Evolutionary conservation across 2,888 invertebrate species (phyloP).

Genomic region (Leuctra nigra): DNA sequence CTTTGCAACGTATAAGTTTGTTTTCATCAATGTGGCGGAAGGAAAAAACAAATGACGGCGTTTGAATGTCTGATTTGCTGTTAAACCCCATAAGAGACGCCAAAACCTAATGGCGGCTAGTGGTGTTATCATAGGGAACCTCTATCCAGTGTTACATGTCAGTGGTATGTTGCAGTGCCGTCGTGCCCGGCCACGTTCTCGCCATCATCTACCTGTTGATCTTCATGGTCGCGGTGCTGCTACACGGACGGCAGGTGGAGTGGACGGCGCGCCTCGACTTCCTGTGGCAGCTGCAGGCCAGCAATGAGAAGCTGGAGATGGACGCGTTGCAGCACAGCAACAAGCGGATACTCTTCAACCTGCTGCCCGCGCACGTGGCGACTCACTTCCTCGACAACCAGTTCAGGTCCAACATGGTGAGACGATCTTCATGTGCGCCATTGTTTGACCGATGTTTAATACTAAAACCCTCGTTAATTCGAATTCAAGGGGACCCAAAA

Average conservation of each 20-base stretch:
- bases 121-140: conserved; percentile 41
- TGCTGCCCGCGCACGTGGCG: conserved; percentile 86
- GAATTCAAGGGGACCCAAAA: too few relatives aligned
- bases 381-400: conserved; percentile 87
- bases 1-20: too few relatives aligned
- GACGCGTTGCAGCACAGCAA: conserved; percentile 87
- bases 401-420: conserved; percentile 79
- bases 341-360: conserved; percentile 79
- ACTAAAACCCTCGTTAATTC: too few relatives aligned
- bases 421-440: too few relatives aligned
- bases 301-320: conserved; percentile 89
- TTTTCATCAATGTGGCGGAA: too few relatives aligned
- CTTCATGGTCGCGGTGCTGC: conserved; percentile 72
- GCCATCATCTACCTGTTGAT: conserved; percentile 74
- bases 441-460: too few relatives aligned
- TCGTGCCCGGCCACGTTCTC: conserved; percentile 71
- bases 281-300: conserved; percentile 70
- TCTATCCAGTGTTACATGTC: not conserved
- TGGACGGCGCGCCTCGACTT: conserved; percentile 81
- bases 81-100: too few relatives aligned
- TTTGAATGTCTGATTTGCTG: too few relatives aligned
- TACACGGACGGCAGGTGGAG: conserved; percentile 75
- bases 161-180: conserved; percentile 44
- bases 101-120: too few relatives aligned
- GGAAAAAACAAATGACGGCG: too few relatives aligned